Evolutionary conservation across 2,797 vertebrate species (phyloP).

Genomic region (Erithacus rubecula): DNA sequence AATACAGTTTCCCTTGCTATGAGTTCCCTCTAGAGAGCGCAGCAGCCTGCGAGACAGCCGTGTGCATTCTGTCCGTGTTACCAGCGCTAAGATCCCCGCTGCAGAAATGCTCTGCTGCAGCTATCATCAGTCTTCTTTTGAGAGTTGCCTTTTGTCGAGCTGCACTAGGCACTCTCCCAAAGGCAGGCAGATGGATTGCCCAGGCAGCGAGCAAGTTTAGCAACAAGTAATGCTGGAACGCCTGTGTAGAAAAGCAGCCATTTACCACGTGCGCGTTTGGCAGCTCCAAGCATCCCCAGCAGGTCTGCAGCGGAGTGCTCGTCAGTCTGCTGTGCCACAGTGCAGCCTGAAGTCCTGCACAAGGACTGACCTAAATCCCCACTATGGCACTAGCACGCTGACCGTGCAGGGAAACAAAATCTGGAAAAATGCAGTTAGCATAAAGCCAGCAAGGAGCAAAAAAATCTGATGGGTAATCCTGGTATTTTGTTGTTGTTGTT

Average conservation of each 20-base stretch:
- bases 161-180: neutral
- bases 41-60: constrained; percentile 5
- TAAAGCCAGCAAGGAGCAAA: neutral
- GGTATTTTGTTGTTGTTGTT: no score
- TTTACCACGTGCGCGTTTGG: neutral
- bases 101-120: neutral
- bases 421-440: neutral
- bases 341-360: neutral
- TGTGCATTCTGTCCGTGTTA: neutral
- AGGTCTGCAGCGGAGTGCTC: neutral
- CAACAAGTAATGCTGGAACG: neutral
- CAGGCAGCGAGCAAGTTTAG: constrained; percentile 12
- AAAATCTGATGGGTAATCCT: neutral
- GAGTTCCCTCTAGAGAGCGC: constrained; percentile 61
- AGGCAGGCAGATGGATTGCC: neutral
- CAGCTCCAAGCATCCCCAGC: neutral
- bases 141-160: neutral
- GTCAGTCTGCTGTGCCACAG: neutral
- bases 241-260: neutral
- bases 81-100: neutral
- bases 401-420: neutral
- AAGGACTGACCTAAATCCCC: neutral
- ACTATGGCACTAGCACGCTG: neutral
- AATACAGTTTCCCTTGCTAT: neutral
- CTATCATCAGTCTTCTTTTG: neutral